A percentile compares a stretch with the other conserved stretches of the same genome.
These are phyloP conservation scores for Tinea trinotella DNA, from an alignment of 2,888 invertebrate species.

Conservation along the genomic window DNA sequence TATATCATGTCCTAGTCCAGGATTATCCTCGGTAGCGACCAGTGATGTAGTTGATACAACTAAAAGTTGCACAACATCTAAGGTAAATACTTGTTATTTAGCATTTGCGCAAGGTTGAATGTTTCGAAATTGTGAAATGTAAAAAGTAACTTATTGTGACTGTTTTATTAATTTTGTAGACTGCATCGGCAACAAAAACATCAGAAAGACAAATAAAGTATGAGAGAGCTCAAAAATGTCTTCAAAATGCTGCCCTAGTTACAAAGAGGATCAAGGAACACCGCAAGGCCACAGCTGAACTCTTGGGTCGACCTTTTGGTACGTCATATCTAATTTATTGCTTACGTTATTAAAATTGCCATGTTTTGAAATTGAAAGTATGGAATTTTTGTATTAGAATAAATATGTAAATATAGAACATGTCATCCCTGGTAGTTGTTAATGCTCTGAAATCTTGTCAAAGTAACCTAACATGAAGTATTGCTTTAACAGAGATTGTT, in stretches of 20 bases:
- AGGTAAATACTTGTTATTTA: conserved; percentile 2
- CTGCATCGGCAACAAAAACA: conserved; percentile 33
- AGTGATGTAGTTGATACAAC: conserved; percentile 2
- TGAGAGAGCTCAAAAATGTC: conserved; percentile 61
- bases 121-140: not conserved
- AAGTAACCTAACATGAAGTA: no score
- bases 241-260: conserved; percentile 66
- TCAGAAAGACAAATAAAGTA: conserved; percentile 61
- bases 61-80: not conserved
- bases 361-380: not conserved
- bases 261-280: conserved; percentile 65
- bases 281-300: conserved; percentile 61
- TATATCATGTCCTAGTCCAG: not conserved
- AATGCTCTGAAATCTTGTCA: no score
- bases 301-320: conserved; percentile 61
- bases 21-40: conserved; percentile 4
- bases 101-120: not conserved
- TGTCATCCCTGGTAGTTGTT: no score
- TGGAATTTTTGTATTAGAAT: no score
- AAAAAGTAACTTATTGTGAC: not conserved
- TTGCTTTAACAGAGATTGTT: no score
- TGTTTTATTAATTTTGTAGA: not conserved
- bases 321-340: conserved; percentile 19
- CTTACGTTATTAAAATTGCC: no score
- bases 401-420: no score